Conservation (phyloP, 1,140 invertebrate species). For the Liolophura sinensis region DNA sequence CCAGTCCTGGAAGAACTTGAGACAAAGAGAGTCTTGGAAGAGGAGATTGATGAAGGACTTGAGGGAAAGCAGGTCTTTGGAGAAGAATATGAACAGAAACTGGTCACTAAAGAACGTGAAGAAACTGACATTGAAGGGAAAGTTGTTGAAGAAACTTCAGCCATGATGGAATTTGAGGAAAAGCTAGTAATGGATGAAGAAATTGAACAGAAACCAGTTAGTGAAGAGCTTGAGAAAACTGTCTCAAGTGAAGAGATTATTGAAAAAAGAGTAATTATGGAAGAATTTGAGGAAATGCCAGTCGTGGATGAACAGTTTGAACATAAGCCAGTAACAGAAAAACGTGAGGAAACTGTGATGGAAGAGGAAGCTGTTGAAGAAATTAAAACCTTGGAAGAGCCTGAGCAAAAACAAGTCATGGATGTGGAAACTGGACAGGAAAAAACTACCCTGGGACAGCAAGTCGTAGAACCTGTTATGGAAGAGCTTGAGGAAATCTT, state of each 20-base stretch:
- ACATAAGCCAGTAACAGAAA: neutral
- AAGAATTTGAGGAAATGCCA: neutral
- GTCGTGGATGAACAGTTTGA: neutral
- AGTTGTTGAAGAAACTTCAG: no score
- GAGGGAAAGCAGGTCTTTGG: no score
- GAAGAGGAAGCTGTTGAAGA: neutral
- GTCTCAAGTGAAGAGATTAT: slow-evolving; percentile 32
- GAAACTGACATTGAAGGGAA: no score
- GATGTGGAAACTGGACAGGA: neutral
- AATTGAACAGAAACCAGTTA: no score
- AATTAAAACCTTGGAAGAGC: no score
- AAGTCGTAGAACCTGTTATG: neutral
- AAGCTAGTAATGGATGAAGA: no score
- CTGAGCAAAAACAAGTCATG: slow-evolving; percentile 1
- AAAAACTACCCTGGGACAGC: no score
- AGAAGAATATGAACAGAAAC: no score
- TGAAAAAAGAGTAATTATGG: no score
- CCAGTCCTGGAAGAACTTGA: neutral
- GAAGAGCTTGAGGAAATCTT: neutral
- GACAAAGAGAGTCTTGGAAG: neutral
- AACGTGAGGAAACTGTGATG: neutral
- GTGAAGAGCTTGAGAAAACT: neutral
- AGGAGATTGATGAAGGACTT: neutral
- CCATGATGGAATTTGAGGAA: no score
- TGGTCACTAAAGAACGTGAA: no score